Evolutionary conservation across 2,888 invertebrate genomes (phyloP), one percentile per base, ranked within the genome.

Genomic region (Lapara coniferarum): DNA sequence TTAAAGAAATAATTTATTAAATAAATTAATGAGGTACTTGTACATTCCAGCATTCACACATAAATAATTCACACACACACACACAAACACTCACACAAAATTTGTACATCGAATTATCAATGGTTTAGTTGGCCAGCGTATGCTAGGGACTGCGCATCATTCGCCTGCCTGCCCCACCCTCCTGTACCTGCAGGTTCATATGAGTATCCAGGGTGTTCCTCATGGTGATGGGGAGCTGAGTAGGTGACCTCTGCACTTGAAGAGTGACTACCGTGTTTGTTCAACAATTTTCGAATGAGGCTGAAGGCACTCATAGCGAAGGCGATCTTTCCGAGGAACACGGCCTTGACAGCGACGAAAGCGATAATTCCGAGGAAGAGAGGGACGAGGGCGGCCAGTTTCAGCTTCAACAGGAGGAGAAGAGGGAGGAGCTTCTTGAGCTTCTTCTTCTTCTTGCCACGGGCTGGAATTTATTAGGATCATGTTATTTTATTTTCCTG

Each of bases 321-420:
- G n/a, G 97, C 97, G 76, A 97, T 95, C 94, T 98, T 98, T 81
- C 97, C 97, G 75, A 97, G 94, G 82, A 97, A 94, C 76, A 98
- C 94, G 13, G 97, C 97, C 94, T 98, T 97, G 92, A 97, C 95
- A 46, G 97, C 97, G 66, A 96, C 94, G 72, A 97, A 93, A 59
- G 97, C 97, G 76, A 97, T 95, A 80, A 93, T 89, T 14, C 93
- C 97, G 66, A 97, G 95, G 80, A 96, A 96, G 74, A 97, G 90
- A 14, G 97, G 97, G 75, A 97, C 95, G 69, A 97, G 93, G 14
- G 96, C 96, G 25, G 97, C 97, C 14, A 93, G 95, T 89, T 97
- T 97, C 86, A 97, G 87, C 85, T 97, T 97, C 87, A 97, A 90
- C 70, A 97, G 95, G 76, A 97, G 93, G 74, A 97, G 94, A 78